Evolutionary conservation across 1,140 invertebrate genomes (phyloP).

Genomic region (Choristoneura fumiferana): DNA sequence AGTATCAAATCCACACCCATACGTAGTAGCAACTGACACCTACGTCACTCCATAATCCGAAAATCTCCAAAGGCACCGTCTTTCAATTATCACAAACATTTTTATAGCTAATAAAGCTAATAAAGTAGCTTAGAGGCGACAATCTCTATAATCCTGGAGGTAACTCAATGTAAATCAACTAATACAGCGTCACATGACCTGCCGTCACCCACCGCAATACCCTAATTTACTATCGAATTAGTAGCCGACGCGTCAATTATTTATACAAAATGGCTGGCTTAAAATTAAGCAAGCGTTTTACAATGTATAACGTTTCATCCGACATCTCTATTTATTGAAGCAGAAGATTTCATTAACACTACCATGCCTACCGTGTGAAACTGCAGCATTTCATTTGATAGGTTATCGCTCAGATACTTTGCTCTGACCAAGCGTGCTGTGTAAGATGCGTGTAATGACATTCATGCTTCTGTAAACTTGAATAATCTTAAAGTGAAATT

Average conservation of each 20-base stretch:
- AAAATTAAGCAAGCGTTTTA: constrained; percentile 49
- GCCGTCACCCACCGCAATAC: constrained; percentile 36
- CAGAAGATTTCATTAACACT: too few species aligned
- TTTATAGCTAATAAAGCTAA: not conserved
- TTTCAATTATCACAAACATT: constrained; percentile 6
- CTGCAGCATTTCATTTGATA: too few species aligned
- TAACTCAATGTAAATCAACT: constrained; percentile 42
- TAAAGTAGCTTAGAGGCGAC: not conserved
- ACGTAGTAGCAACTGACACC: not conserved
- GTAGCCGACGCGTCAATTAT: constrained; percentile 40
- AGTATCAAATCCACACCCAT: too few species aligned
- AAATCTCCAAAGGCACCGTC: not conserved
- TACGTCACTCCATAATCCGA: not conserved
- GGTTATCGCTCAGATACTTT: too few species aligned
- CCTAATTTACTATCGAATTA: constrained; percentile 63
- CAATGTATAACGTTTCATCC: constrained; percentile 38
- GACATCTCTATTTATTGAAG: constrained; percentile 33
- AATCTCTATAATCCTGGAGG: constrained; percentile 2
- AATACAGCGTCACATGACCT: constrained; percentile 27
- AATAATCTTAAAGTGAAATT: too few species aligned
- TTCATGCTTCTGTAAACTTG: too few species aligned
- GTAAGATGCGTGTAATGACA: too few species aligned
- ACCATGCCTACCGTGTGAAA: too few species aligned
- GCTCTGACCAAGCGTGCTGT: too few species aligned
- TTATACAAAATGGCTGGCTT: constrained; percentile 52